Base-by-base conservation (phyloP, 2,113 vertebrate genomes). In the Erpornis zantholeuca region DNA sequence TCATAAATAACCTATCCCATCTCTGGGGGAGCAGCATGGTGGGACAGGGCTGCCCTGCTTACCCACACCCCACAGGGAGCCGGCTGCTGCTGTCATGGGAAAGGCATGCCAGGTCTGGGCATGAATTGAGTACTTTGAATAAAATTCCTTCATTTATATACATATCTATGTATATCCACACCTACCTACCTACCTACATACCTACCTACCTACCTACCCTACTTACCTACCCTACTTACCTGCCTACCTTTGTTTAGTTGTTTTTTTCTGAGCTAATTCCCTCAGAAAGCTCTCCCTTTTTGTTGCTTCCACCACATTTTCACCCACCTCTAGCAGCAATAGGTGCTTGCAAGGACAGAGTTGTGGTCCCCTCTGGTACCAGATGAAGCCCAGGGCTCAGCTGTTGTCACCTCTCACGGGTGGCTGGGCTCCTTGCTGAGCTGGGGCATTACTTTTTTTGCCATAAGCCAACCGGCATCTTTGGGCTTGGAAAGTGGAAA, bases 401-500 rank as follows among this genome's bases (percentile, higher is more conserved):
- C 47, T 70, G 54, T 47, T 94, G 54, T 80, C 78, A 50, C 35
- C 56, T 93, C 52, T 81, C 15, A 10, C 0, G 15, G 35, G 68
- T 29, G 60, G 35, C 23, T 10, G 2, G 40, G 79, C 60, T 82
- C 64, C 66, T 94, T 54, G 73, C 42, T 70, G 54, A 77, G 36
- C 40, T 69, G 45, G 49, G 29, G 15, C 54, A 40, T 64, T 63
- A 10, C 38, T 49, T 65, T 42, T 77, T 77, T 42, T 52, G 50
- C 75, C 4, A 0, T 27, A 75, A 86, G 54, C 45, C 71, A 77
- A 36, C 35, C 24, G 24, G 23, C 50, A 83, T 27, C 17, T 90
- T 87, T n/a, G 72, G 63, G 38, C 31, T 94, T 78, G 60, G 90
- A 42, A 86, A 86, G 52, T 3, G 2, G 89, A 77, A 94, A 95